Percentiles rank a stretch among this genome's conserved stretches.
Evolutionary conservation across 2,113 vertebrate species (phyloP).

Genomic region (Oryzias woworae): DNA sequence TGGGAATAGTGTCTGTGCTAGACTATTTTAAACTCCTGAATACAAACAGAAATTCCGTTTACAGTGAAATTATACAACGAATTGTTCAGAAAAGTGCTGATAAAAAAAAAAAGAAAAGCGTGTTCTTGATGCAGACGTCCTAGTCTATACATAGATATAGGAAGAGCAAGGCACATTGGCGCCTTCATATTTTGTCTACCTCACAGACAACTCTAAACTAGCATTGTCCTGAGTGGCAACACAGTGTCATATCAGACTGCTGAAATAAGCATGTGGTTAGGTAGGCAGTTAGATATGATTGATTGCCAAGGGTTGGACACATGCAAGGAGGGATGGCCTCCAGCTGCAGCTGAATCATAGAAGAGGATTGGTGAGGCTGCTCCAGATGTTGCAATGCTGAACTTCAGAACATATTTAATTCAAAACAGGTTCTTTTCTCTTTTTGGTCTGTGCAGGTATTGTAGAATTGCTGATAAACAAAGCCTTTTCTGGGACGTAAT

Average conservation of each 20-base stretch:
- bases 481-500: constrained; percentile 36
- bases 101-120: not conserved
- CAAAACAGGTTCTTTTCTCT: constrained; percentile 62
- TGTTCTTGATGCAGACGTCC: constrained; percentile 22
- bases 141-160: constrained; percentile 46
- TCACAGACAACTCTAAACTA: constrained; percentile 45
- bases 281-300: constrained; percentile 52
- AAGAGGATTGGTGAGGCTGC: constrained; percentile 34
- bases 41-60: not conserved
- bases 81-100: constrained; percentile 5
- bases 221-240: constrained; percentile 54
- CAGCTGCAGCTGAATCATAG: constrained; percentile 57
- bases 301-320: constrained; percentile 37
- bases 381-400: constrained; percentile 55
- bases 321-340: constrained; percentile 35
- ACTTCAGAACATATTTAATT: constrained; percentile 36
- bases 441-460: constrained; percentile 43
- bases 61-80: not conserved
- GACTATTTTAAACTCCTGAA: not conserved
- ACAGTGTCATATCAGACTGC: constrained; percentile 44
- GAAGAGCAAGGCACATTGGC: constrained; percentile 30
- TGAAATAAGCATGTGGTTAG: constrained; percentile 51
- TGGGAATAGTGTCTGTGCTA: too few relatives aligned
- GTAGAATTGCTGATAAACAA: constrained; percentile 40
- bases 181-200: constrained; percentile 62